Evolutionary conservation across 1,140 invertebrate genomes (phyloP), one percentile per base, ranked within the genome.

Genomic region (Calephelis nemesis): DNA sequence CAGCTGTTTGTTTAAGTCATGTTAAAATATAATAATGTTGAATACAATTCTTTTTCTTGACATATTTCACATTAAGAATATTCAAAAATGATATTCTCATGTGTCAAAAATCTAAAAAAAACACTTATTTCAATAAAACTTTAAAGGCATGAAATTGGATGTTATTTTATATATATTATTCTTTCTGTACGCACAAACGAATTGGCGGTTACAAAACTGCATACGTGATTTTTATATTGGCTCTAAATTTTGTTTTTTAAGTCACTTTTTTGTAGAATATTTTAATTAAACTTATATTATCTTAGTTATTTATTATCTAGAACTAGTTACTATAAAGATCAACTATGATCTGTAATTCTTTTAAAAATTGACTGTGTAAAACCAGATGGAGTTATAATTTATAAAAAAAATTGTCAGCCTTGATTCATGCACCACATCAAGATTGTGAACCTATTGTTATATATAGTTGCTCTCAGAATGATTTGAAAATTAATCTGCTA

Each of bases 251-350:
- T 4, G 54, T 39, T 30, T 58, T 19, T 12, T 58, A 58, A 39
- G 54, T 58, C 19, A 39, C 42, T 58, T 58, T 58, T 30, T 58
- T 30, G 30, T 30, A 58, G 54, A 58, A 58, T 58, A 58, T 30
- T 58, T 58, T 58, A 39, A 58, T 58, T 58, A 39, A 58, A 58
- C 1, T 2, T 7, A 7, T 58, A 39, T 58, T 58, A 58, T 58
- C 9, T 30, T 58, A 58, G 15, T 19, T 58, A 58, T 58, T 58
- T 58, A 58, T 58, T 58, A 58, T 58, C 19, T 58, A 58, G 54
- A 30, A 39, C 54, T 58, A 19, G 15, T 58, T 58, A 30, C 30
- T 30, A 12, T 58, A 58, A 30, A 12, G 19, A 58, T 58, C 10
- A 39, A 12, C 39, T 58, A 58, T 58, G 19, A 40, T 58, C 30